Percentiles rank a stretch among this genome's conserved stretches.
Evolutionary conservation across 1,140 invertebrate genomes (phyloP).

Genomic region (Cardiocondyla obscurior): DNA sequence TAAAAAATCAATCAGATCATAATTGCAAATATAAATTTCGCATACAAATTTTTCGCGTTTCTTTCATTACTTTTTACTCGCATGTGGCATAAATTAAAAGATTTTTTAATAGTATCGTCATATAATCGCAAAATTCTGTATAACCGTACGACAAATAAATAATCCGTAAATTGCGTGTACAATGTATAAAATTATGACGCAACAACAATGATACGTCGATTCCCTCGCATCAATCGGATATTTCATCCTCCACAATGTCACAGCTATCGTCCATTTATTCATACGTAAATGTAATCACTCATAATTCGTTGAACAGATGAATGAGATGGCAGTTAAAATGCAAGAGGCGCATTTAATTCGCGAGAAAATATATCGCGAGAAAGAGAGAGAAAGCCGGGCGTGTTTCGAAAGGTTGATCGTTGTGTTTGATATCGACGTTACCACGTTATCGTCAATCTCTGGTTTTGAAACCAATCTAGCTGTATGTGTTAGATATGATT

Average conservation of each 20-base stretch:
- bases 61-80: neutral
- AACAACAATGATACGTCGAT: neutral
- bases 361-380: constrained; percentile 17
- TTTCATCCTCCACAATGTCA: constrained; percentile 9
- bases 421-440: constrained; percentile 48
- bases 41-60: neutral
- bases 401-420: constrained; percentile 29
- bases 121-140: neutral
- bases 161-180: neutral
- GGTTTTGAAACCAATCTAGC: neutral
- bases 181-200: neutral
- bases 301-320: neutral
- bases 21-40: neutral
- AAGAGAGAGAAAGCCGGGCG: constrained; percentile 4
- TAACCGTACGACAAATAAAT: constrained; percentile 2
- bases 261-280: constrained; percentile 13
- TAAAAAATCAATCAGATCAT: neutral
- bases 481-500: neutral
- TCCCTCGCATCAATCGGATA: constrained; percentile 9
- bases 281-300: constrained; percentile 7
- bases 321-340: neutral
- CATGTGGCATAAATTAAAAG: neutral
- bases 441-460: constrained; percentile 50
- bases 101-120: constrained; percentile 5
- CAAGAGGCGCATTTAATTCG: constrained; percentile 20